A percentile compares a stretch with the other conserved stretches of the same genome.
Evolutionary conservation across 2,888 invertebrate species (phyloP).

Genomic region (Melanostoma scalare): DNA sequence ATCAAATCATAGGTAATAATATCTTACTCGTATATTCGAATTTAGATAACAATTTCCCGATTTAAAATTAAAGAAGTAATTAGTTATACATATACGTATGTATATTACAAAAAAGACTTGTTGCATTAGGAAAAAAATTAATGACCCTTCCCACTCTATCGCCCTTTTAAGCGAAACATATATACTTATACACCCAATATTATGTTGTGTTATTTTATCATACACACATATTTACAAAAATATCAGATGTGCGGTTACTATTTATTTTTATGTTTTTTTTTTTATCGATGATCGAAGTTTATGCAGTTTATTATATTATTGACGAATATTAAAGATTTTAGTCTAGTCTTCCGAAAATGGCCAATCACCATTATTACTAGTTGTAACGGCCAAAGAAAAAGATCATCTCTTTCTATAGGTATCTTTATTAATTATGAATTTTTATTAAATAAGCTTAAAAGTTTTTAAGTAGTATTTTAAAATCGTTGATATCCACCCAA

Average conservation of each 20-base stretch:
- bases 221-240: too few species aligned
- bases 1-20: slow-evolving; percentile 46
- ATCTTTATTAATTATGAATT: too few species aligned
- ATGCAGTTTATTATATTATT: neutral
- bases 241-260: too few species aligned
- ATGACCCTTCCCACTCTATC: slow-evolving; percentile 34
- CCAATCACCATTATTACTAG: neutral
- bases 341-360: neutral
- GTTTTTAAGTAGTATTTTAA: too few species aligned
- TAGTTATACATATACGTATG: slow-evolving; percentile 18
- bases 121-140: slow-evolving; percentile 1
- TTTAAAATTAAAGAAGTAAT: slow-evolving; percentile 2
- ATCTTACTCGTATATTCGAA: slow-evolving; percentile 14
- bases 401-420: too few species aligned
- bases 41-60: slow-evolving; percentile 13
- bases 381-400: too few species aligned
- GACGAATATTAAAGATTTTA: neutral
- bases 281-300: neutral
- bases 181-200: slow-evolving; percentile 14
- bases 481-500: too few species aligned
- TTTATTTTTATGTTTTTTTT: too few species aligned
- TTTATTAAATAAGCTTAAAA: too few species aligned
- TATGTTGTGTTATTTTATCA: neutral
- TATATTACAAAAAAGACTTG: slow-evolving; percentile 34
- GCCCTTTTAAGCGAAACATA: slow-evolving; percentile 53